These are phyloP conservation scores for Geotrypetes seraphini DNA, from an alignment of 2,797 vertebrate species.

Conservation along the genomic window DNA sequence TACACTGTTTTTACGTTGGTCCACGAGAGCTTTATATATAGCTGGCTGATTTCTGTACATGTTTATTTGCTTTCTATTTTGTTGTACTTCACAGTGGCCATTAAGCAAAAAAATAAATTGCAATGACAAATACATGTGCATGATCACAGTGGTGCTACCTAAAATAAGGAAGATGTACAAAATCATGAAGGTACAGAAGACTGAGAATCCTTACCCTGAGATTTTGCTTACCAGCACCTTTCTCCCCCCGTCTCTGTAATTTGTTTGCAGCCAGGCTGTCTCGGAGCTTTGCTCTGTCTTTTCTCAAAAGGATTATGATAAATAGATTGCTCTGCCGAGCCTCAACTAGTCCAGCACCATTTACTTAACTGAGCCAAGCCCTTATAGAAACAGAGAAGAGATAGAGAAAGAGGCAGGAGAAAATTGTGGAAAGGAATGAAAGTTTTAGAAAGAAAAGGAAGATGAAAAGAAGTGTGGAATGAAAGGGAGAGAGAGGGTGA, in stretches of 20 bases:
- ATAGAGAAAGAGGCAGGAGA: slow-evolving; percentile 1
- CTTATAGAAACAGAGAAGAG: slow-evolving; percentile 11
- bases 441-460: too few relatives aligned
- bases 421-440: not conserved
- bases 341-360: slow-evolving; percentile 34
- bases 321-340: slow-evolving; percentile 49
- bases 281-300: slow-evolving; percentile 56
- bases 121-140: too few relatives aligned
- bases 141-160: too few relatives aligned
- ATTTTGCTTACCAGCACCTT: not conserved
- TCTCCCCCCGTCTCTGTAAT: slow-evolving; percentile 30
- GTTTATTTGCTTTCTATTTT: too few relatives aligned
- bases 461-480: not conserved
- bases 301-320: slow-evolving; percentile 60
- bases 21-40: too few relatives aligned
- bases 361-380: slow-evolving; percentile 34
- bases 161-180: too few relatives aligned
- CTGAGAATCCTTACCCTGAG: too few relatives aligned
- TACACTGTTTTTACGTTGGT: too few relatives aligned
- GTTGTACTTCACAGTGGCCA: too few relatives aligned
- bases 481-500: not conserved
- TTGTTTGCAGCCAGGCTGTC: slow-evolving; percentile 54
- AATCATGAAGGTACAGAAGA: too few relatives aligned
- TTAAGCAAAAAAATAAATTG: too few relatives aligned
- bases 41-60: too few relatives aligned